Percentiles rank a stretch among this genome's conserved stretches.
These are phyloP conservation scores for Callosobruchus maculatus DNA, from an alignment of 2,888 invertebrate species.

Conservation along the genomic window DNA sequence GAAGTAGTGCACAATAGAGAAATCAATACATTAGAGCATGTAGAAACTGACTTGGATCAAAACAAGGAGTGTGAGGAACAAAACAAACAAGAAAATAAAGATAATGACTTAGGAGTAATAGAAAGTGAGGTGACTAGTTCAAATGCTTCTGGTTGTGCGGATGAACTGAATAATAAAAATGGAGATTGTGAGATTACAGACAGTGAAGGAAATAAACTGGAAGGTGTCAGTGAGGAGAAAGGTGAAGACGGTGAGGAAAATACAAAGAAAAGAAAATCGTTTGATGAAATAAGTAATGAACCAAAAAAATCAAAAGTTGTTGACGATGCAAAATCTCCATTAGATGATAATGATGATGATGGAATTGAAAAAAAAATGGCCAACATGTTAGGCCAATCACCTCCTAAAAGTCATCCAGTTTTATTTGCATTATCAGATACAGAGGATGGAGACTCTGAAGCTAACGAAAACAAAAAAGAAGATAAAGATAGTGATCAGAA, in stretches of 20 bases:
- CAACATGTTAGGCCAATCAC: too few species aligned
- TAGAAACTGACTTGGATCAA: background rate
- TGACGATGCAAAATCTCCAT: background rate
- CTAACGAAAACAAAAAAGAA: background rate
- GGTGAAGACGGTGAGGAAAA: background rate
- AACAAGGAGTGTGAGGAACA: background rate
- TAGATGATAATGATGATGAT: background rate
- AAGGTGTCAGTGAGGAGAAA: background rate
- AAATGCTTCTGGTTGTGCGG: background rate
- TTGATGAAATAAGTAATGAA: background rate
- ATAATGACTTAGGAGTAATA: background rate
- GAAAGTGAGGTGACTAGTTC: background rate
- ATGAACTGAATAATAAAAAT: background rate
- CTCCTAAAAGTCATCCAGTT: too few species aligned
- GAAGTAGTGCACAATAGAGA: too few species aligned
- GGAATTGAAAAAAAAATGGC: background rate
- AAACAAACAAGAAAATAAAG: background rate
- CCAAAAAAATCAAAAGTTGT: background rate
- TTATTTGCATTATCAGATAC: too few species aligned
- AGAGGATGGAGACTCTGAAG: too few species aligned
- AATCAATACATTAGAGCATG: background rate
- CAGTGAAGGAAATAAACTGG: background rate
- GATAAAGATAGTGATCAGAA: background rate
- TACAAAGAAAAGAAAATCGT: background rate
- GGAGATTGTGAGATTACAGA: background rate